phyloP scores from a whole-genome alignment of 1,140 invertebrate species.

The Zeugodacus cucurbitae region DNA sequence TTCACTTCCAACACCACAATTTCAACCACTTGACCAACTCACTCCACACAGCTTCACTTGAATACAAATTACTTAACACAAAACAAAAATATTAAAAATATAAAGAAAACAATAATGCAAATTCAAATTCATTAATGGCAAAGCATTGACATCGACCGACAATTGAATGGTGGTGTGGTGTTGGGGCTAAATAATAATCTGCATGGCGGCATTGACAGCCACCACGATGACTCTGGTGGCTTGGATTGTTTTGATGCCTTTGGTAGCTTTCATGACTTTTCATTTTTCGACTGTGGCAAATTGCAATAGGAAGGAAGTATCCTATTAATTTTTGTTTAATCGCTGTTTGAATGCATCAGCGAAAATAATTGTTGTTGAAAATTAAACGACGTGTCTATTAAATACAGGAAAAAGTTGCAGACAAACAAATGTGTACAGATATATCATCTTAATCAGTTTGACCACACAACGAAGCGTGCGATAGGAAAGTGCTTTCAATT shows the following conservation, averaged over 20 bases:
- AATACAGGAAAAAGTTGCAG: not conserved
- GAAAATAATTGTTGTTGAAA: not conserved
- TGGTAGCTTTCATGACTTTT: not conserved
- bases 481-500: not conserved
- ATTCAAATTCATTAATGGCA: not conserved
- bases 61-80: not conserved
- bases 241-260: not conserved
- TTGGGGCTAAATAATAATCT: not conserved
- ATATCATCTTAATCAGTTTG: not conserved
- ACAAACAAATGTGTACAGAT: not conserved
- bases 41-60: not conserved
- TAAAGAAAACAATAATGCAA: not conserved
- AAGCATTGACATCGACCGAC: not conserved
- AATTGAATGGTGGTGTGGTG: not conserved
- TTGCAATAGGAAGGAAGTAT: slow-evolving; percentile 4
- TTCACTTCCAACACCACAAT: not conserved
- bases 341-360: not conserved
- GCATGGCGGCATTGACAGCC: not conserved
- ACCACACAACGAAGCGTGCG: not conserved
- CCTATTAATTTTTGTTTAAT: slow-evolving; percentile 22
- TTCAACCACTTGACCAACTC: not conserved
- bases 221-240: not conserved
- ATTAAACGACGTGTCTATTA: not conserved
- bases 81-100: not conserved
- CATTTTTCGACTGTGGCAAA: not conserved